phyloP scores from a whole-genome alignment of 1,140 invertebrate genomes.

The Polypedilum vanderplanki region DNA sequence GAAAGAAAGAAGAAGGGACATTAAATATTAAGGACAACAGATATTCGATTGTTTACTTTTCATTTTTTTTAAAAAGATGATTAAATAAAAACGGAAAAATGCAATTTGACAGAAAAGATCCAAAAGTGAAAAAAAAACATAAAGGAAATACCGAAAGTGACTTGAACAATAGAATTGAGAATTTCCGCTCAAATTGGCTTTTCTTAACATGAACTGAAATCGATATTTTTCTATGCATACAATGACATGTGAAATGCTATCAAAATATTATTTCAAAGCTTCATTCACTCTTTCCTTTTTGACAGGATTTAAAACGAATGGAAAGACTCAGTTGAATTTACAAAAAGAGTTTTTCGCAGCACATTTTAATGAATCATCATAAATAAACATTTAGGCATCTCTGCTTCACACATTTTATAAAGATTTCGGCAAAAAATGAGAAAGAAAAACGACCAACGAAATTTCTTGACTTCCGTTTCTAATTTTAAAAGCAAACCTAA shows the following conservation, averaged over 20 bases:
- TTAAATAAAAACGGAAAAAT: neutral
- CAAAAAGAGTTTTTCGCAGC: neutral
- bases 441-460: neutral
- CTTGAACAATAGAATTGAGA: slow-evolving; percentile 3
- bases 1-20: neutral
- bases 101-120: neutral
- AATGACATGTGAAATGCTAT: neutral
- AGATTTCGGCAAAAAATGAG: slow-evolving; percentile 3
- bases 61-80: neutral
- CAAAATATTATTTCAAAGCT: slow-evolving; percentile 21
- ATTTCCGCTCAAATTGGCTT: slow-evolving; percentile 24
- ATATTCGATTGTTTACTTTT: slow-evolving; percentile 22
- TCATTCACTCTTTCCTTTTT: neutral
- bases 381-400: neutral
- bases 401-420: neutral
- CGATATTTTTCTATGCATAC: neutral
- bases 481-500: neutral
- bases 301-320: neutral
- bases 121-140: neutral
- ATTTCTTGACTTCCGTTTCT: slow-evolving; percentile 27
- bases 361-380: neutral
- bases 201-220: neutral
- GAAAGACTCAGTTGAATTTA: neutral
- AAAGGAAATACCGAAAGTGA: slow-evolving; percentile 5
- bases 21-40: neutral